Conservation (phyloP, 2,888 invertebrate genomes). For the Adelphocoris suturalis region DNA sequence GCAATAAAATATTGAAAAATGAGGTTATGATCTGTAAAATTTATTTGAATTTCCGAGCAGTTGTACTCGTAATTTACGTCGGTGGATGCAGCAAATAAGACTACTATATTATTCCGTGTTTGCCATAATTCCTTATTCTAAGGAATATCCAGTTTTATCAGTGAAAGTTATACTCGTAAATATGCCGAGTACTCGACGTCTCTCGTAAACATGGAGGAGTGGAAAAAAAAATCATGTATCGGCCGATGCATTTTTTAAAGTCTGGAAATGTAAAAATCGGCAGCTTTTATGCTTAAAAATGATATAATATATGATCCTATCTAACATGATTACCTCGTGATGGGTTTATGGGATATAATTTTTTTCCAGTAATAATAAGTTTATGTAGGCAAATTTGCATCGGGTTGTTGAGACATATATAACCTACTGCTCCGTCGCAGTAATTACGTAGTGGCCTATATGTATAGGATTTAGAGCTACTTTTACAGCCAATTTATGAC, state of each 20-base stretch:
- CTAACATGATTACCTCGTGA: neutral
- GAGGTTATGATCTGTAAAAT: too few species aligned
- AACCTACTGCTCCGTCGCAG: neutral
- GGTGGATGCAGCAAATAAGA: neutral
- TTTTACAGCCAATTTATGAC: constrained; percentile 19
- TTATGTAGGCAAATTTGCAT: neutral
- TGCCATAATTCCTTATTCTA: too few species aligned
- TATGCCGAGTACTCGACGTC: neutral
- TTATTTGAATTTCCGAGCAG: neutral
- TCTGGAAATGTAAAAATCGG: neutral
- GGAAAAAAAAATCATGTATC: neutral
- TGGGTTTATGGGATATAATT: neutral
- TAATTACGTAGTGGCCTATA: constrained; percentile 14
- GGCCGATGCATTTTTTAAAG: neutral
- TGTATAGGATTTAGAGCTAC: constrained; percentile 7
- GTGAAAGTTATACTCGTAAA: too few species aligned
- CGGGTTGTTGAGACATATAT: neutral
- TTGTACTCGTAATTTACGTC: neutral
- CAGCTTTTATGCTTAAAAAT: neutral
- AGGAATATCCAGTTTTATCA: too few species aligned
- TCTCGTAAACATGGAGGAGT: neutral
- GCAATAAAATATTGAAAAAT: too few species aligned
- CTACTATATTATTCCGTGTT: too few species aligned
- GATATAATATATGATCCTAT: neutral
- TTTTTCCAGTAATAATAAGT: neutral